Conservation (phyloP, 2,888 invertebrate species). For the Zele albiditarsus region DNA sequence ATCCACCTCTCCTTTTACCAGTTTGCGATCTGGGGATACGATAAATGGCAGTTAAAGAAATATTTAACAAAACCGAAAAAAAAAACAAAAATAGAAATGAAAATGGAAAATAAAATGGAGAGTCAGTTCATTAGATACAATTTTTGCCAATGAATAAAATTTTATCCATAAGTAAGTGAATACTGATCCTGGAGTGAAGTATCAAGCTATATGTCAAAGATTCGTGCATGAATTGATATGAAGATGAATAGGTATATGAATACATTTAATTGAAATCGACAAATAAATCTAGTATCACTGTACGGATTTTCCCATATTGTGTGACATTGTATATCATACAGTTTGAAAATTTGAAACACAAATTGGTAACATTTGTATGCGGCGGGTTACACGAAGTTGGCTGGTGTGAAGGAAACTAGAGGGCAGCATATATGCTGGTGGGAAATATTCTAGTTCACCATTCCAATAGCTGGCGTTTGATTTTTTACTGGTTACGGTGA, state of each 20-base stretch:
- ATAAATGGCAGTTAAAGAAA: conserved; percentile 19
- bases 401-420: too few relatives aligned
- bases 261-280: neutral
- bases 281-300: neutral
- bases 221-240: neutral
- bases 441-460: too few relatives aligned
- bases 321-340: too few relatives aligned
- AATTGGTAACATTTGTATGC: too few relatives aligned
- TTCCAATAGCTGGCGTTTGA: too few relatives aligned
- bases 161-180: neutral
- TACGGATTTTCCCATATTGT: neutral
- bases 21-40: conserved; percentile 17
- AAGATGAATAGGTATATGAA: neutral
- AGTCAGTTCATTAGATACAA: neutral
- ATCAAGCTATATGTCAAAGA: neutral
- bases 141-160: conserved; percentile 1
- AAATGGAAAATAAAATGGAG: neutral
- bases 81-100: neutral
- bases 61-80: neutral
- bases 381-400: too few relatives aligned
- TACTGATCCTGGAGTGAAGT: neutral
- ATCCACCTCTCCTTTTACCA: conserved; percentile 6
- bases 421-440: too few relatives aligned
- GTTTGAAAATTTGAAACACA: too few relatives aligned
- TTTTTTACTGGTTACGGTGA: too few relatives aligned